phyloP scores from a whole-genome alignment of 2,113 vertebrate species.

The Rostratula benghalensis region DNA sequence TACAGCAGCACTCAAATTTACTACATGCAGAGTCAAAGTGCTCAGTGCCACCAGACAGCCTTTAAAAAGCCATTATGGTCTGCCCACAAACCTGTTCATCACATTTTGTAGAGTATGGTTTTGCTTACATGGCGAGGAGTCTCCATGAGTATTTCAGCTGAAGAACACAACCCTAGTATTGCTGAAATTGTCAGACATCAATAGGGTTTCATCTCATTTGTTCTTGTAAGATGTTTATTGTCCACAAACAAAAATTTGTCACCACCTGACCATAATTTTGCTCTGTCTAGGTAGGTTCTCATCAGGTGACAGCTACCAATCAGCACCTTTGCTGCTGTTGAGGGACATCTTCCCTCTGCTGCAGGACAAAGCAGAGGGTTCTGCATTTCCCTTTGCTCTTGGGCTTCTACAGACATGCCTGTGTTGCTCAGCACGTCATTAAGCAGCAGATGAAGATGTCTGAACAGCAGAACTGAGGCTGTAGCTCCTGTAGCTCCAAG shows the following conservation, averaged over 20 bases:
- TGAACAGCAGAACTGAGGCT: not conserved
- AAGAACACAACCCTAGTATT: not conserved
- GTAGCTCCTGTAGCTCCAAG: not conserved
- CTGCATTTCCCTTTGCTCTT: not conserved
- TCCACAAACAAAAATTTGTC: too few relatives aligned
- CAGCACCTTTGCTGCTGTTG: not conserved
- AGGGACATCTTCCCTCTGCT: not conserved
- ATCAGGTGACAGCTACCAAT: not conserved
- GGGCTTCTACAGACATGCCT: not conserved
- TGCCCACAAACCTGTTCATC: not conserved
- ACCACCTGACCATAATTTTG: rapidly evolving
- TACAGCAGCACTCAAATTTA: not conserved
- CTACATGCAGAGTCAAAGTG: not conserved
- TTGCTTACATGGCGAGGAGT: not conserved
- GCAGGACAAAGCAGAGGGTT: not conserved
- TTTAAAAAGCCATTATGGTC: not conserved
- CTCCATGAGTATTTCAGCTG: not conserved
- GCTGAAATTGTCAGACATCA: not conserved
- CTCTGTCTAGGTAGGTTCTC: not conserved
- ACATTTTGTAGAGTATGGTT: too few relatives aligned
- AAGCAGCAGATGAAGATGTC: rapidly evolving
- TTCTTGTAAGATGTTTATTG: not conserved
- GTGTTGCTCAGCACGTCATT: rapidly evolving
- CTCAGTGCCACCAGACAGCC: not conserved
- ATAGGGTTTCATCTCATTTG: not conserved